Base-by-base conservation (phyloP, 2,888 invertebrate species). In the Dicycla oo region DNA sequence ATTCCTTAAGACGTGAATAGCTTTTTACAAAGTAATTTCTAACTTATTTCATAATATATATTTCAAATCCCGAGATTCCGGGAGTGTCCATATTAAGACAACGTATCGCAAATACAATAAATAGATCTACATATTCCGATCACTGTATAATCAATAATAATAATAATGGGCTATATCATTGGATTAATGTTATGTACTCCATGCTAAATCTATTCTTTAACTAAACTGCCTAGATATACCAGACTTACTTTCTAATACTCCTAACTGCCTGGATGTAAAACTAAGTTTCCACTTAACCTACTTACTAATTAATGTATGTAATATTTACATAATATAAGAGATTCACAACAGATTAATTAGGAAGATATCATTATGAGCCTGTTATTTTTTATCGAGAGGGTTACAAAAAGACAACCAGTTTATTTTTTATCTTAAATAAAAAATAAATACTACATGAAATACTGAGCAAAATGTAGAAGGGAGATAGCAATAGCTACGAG, bases 321-420 rank as follows among this genome's bases (percentile, higher is more conserved):
- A 64, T 78, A 81, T 82, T 69, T 82, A 82, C 80, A 82, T 49
- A 54, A 49, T 57, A 47, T 51, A 56, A 65, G 80, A 80, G 77
- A 82, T 80, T 77, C 82, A 76, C 67, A 76, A 76, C 73, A 69
- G 45, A 73, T 80, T 69, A 13, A 26, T 56, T 56, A 43, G 80
- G 74, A 80, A 80, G 75, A 67, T 67, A 51, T 74, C 30, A 26
- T 23, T 34, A 40, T 66, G 79, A 79, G 78, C 73, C 23, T 53
- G 56, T 20, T n/a, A n/a, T 56, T 77, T 69, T 69, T 49, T 53
- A 56, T 20, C 30, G 18, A 49, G 13, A 40, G 2, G 3, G 20
- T 69, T 30, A n/a, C 18, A 26, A 49, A 26, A 63, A 63, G 7
- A 45, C 3, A 23, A 38, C 11, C 26, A 13, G 26, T n/a, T 30